These are phyloP conservation scores for Ctenopoma kingsleyae DNA, from an alignment of 2,797 vertebrate genomes.

Conservation along the genomic window DNA sequence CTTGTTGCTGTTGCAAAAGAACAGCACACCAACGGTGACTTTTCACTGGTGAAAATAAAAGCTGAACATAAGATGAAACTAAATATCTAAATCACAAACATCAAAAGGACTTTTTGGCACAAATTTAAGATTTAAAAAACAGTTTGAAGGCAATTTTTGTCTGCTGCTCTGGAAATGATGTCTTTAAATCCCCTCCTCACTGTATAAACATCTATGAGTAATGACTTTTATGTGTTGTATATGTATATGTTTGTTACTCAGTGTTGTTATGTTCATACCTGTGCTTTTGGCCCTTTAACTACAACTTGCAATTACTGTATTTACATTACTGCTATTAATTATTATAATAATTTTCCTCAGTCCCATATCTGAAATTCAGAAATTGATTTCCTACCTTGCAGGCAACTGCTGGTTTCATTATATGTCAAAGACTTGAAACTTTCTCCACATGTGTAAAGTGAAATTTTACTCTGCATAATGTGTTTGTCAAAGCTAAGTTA, in stretches of 20 bases:
- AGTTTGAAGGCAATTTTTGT: not conserved
- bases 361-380: conserved; percentile 6
- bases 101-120: conserved; percentile 12
- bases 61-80: conserved; percentile 16
- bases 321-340: not conserved
- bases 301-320: conserved; percentile 3
- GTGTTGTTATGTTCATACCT: conserved; percentile 1
- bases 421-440: conserved; percentile 9
- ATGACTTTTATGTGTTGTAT: conserved; percentile 9
- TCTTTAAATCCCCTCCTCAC: conserved; percentile 8
- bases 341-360: conserved; percentile 23
- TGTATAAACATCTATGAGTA: conserved; percentile 12
- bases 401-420: conserved; percentile 24
- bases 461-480: conserved; percentile 26
- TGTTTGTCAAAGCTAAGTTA: conserved; percentile 39
- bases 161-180: conserved; percentile 12
- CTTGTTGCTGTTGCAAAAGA: conserved; percentile 9
- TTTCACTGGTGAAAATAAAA: conserved; percentile 17
- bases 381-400: conserved; percentile 27
- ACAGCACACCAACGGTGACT: not conserved
- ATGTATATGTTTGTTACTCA: conserved; percentile 8
- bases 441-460: too few relatives aligned
- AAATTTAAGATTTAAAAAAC: conserved; percentile 18
- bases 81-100: conserved; percentile 29
- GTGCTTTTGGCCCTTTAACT: conserved; percentile 8